Conservation (phyloP, 2,797 vertebrate species). For the Salmo trutta region DNA sequence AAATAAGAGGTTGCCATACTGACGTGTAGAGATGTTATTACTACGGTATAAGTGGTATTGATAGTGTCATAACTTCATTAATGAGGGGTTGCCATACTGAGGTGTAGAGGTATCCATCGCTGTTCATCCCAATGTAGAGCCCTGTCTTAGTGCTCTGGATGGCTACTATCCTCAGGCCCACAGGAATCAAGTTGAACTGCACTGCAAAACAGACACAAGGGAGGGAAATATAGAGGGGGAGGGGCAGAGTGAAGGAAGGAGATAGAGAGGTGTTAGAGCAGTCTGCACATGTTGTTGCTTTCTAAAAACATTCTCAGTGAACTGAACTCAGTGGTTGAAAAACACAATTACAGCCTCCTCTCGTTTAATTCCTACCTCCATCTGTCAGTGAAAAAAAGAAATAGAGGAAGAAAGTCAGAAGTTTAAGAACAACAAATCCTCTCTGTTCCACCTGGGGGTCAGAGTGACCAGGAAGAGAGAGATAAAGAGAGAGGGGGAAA, state of each 20-base stretch:
- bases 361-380: slow-evolving; percentile 34
- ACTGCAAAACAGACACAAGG: slow-evolving; percentile 65
- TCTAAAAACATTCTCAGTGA: slow-evolving; percentile 25
- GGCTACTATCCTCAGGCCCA: slow-evolving; percentile 89
- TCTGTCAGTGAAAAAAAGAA: background rate
- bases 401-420: background rate
- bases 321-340: slow-evolving; percentile 26
- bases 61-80: background rate
- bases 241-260: background rate
- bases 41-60: background rate
- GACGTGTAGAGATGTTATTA: background rate
- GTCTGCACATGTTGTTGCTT: slow-evolving; percentile 13
- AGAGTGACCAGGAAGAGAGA: slow-evolving; percentile 21
- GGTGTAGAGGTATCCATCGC: slow-evolving; percentile 89
- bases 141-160: slow-evolving; percentile 89
- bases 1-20: background rate
- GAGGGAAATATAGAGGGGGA: slow-evolving; percentile 16
- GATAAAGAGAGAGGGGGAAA: background rate
- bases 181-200: slow-evolving; percentile 94
- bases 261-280: slow-evolving; percentile 37
- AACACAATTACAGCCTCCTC: slow-evolving; percentile 47
- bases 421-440: slow-evolving; percentile 18
- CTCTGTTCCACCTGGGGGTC: slow-evolving; percentile 32
- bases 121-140: slow-evolving; percentile 91
- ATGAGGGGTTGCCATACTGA: slow-evolving; percentile 72